A percentile compares a stretch with the other conserved stretches of the same genome.
Evolutionary conservation across 2,797 vertebrate species (phyloP).

Genomic region (Peromyscus attwateri): DNA sequence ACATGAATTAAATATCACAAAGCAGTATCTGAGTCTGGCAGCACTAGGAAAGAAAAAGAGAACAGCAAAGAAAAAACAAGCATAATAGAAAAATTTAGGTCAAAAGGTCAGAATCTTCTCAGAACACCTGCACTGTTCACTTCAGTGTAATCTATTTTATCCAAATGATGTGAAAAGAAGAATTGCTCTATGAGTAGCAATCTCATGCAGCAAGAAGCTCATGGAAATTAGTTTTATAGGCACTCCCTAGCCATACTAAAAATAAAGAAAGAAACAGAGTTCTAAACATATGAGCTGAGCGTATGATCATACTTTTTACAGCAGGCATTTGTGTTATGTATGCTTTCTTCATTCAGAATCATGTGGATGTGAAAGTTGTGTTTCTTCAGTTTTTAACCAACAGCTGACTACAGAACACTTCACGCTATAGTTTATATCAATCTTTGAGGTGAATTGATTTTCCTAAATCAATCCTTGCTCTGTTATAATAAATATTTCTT

Average conservation of each 20-base stretch:
- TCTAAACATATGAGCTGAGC: background rate
- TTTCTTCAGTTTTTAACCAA: background rate
- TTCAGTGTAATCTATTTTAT: conserved; percentile 27
- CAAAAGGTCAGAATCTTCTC: background rate
- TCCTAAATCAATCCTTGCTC: background rate
- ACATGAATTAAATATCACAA: conserved; percentile 61
- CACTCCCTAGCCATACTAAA: background rate
- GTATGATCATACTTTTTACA: background rate
- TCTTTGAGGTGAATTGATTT: background rate
- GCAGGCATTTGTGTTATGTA: background rate
- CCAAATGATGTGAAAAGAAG: background rate
- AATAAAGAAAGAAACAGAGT: background rate
- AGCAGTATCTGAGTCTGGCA: background rate
- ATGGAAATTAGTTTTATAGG: background rate
- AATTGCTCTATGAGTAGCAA: background rate
- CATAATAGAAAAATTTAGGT: conserved; percentile 7
- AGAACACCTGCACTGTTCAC: background rate
- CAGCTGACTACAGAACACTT: background rate
- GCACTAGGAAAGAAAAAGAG: background rate
- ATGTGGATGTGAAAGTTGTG: background rate
- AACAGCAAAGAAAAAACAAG: background rate
- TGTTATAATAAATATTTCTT: background rate
- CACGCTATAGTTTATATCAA: background rate
- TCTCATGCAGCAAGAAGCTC: background rate
- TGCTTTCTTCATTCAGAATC: background rate